Evolutionary conservation across 2,888 invertebrate genomes (phyloP).

Genomic region (Aporophyla lueneburgensis): DNA sequence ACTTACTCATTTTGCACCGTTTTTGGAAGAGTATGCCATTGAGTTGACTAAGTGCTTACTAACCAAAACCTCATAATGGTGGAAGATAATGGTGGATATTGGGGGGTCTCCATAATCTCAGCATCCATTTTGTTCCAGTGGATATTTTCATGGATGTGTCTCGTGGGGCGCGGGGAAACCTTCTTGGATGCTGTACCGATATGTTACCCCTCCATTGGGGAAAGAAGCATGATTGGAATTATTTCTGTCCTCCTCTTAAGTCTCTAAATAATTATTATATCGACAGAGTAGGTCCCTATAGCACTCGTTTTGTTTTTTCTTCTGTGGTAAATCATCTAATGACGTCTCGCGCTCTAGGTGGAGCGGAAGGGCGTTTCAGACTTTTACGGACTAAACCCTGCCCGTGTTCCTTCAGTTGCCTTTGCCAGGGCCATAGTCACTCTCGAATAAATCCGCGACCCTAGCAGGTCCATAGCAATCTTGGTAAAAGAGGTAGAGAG

Average conservation of each 20-base stretch:
- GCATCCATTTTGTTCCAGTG: constrained; percentile 5
- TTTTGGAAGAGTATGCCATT: not conserved
- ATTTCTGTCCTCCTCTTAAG: not conserved
- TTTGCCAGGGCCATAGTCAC: too few species aligned
- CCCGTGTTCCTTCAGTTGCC: too few species aligned
- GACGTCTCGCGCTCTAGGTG: too few species aligned
- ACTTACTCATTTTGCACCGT: constrained; percentile 11
- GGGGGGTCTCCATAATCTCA: not conserved
- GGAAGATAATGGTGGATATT: not conserved
- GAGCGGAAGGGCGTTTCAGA: too few species aligned
- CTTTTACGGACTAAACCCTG: too few species aligned
- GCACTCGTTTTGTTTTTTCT: too few species aligned
- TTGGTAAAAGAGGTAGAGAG: too few species aligned
- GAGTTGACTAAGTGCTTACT: not conserved
- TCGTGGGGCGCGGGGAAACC: not conserved
- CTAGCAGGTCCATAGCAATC: too few species aligned
- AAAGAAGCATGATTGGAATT: not conserved
- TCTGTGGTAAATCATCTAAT: too few species aligned
- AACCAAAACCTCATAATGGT: constrained; percentile 2
- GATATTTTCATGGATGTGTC: not conserved
- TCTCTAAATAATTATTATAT: not conserved
- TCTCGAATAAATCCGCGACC: too few species aligned
- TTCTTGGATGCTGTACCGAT: not conserved
- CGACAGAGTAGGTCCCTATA: too few species aligned
- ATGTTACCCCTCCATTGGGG: not conserved